A percentile compares a stretch with the other conserved stretches of the same genome.
These are phyloP conservation scores for Lophura nycthemera DNA, from an alignment of 2,113 vertebrate genomes.

Conservation along the genomic window DNA sequence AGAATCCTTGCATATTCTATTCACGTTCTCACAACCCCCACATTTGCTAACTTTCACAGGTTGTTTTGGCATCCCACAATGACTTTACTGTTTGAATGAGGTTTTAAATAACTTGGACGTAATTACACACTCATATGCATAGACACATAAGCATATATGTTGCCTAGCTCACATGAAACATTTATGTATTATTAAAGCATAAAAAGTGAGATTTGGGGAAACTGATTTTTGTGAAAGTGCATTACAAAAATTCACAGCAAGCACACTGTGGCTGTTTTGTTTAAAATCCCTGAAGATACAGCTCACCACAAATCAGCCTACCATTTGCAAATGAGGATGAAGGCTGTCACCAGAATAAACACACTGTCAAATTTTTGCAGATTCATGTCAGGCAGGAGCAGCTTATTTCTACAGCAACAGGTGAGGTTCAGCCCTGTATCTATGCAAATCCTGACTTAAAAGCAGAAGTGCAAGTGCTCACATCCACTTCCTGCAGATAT, in stretches of 20 bases:
- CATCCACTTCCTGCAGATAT: not conserved
- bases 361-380: not conserved
- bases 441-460: not conserved
- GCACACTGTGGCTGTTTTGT: not conserved
- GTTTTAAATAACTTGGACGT: not conserved
- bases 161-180: not conserved
- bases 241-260: not conserved
- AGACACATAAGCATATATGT: not conserved
- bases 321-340: not conserved
- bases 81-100: not conserved
- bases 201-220: not conserved
- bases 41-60: not conserved
- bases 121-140: not conserved
- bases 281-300: not conserved
- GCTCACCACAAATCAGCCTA: not conserved
- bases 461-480: not conserved
- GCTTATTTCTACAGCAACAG: not conserved
- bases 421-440: not conserved
- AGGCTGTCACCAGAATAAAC: not conserved
- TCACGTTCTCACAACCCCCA: not conserved
- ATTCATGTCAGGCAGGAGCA: not conserved
- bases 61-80: not conserved
- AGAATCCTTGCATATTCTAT: not conserved
- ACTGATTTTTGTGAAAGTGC: not conserved
- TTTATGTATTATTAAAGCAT: not conserved